A percentile compares a stretch with the other conserved stretches of the same genome.
Conservation (phyloP, 2,113 vertebrate genomes). For the Eulacestoma nigropectus region DNA sequence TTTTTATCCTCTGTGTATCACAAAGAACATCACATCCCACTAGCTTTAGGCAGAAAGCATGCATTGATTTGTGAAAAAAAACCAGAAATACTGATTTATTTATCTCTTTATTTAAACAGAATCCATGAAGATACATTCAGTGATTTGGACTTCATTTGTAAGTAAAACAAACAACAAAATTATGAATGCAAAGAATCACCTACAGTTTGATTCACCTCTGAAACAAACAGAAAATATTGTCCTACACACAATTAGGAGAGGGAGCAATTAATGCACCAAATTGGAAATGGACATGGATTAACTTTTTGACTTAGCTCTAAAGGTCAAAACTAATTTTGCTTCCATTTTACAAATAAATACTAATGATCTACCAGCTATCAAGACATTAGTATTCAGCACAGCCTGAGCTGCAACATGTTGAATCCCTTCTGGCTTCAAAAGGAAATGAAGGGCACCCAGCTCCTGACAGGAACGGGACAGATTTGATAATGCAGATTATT, state of each 20-base stretch:
- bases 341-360: slow-evolving; percentile 29
- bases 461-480: background rate
- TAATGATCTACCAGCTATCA: slow-evolving; percentile 23
- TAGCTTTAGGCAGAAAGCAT: background rate
- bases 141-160: background rate
- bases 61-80: background rate
- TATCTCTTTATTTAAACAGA: background rate
- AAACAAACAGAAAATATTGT: slow-evolving; percentile 28
- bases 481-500: slow-evolving; percentile 2
- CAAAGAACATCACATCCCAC: background rate
- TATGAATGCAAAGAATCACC: background rate
- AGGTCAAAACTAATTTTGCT: slow-evolving; percentile 42
- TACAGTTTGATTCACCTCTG: background rate
- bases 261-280: slow-evolving; percentile 23
- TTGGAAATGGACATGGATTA: slow-evolving; percentile 30
- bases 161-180: background rate
- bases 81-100: background rate
- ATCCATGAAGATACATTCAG: background rate
- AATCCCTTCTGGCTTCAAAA: slow-evolving; percentile 5
- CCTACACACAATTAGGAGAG: background rate
- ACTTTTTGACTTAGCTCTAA: slow-evolving; percentile 14
- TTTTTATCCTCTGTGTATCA: slow-evolving; percentile 1
- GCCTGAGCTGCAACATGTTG: background rate
- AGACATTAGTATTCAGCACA: slow-evolving; percentile 5
- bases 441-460: background rate